These are phyloP conservation scores for Prionailurus viverrinus DNA, from an alignment of 2,113 vertebrate species.

Conservation along the genomic window DNA sequence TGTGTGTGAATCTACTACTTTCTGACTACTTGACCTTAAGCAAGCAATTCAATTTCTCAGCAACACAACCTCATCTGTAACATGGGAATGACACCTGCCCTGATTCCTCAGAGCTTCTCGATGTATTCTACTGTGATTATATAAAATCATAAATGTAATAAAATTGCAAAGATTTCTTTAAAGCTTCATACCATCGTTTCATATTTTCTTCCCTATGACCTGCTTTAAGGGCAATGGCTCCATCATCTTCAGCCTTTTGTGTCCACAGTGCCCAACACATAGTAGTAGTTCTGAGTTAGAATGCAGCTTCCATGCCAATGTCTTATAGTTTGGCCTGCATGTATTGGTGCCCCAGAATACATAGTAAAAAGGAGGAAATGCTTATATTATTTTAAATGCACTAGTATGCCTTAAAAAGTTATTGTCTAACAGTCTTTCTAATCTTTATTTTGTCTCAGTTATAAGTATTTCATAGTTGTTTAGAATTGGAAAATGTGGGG, in stretches of 20 bases:
- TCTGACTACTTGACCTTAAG: not conserved
- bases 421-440: not conserved
- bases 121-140: not conserved
- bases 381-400: not conserved
- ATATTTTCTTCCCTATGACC: not conserved
- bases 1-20: not conserved
- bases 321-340: not conserved
- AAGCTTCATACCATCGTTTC: not conserved
- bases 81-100: not conserved
- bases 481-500: not conserved
- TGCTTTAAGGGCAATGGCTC: not conserved
- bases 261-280: not conserved
- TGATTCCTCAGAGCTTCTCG: not conserved
- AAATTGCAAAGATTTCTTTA: not conserved
- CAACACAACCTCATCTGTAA: not conserved
- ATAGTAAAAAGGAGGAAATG: not conserved
- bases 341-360: not conserved
- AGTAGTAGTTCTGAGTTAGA: not conserved
- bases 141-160: not conserved
- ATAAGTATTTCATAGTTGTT: not conserved
- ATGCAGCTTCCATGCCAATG: not conserved
- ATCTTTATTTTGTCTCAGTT: not conserved
- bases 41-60: not conserved
- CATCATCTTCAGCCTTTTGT: not conserved
- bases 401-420: not conserved